Conservation (phyloP, 2,888 invertebrate species). For the Linnaemya vulpina region DNA sequence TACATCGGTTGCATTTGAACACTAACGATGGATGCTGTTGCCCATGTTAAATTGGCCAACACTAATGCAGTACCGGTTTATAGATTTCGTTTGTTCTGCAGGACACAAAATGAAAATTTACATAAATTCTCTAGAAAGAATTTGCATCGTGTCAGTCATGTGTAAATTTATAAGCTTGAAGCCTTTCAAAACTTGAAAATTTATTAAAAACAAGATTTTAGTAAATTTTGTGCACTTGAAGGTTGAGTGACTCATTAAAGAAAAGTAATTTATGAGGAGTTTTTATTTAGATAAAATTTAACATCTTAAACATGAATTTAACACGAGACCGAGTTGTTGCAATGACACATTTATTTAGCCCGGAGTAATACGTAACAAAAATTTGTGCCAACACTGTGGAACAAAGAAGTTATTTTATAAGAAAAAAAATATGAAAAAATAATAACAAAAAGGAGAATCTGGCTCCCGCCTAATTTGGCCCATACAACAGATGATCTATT, state of each 20-base stretch:
- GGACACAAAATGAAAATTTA: slow-evolving; percentile 21
- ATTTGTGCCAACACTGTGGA: too few relatives aligned
- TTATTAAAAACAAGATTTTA: background rate
- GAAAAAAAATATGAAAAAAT: background rate
- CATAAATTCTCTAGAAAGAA: slow-evolving; percentile 45
- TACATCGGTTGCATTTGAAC: slow-evolving; percentile 5
- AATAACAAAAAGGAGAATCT: background rate
- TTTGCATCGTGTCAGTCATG: slow-evolving; percentile 44
- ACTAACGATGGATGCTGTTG: background rate
- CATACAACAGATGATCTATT: slow-evolving; percentile 50
- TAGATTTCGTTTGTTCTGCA: background rate
- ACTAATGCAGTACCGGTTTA: slow-evolving; percentile 4
- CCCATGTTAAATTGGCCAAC: slow-evolving; percentile 10
- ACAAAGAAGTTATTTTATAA: too few relatives aligned
- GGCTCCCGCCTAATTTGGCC: slow-evolving; percentile 48
- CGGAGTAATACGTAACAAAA: too few relatives aligned
- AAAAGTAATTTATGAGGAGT: background rate
- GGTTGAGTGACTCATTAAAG: background rate
- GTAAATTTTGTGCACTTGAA: background rate
- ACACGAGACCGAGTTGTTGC: too few relatives aligned
- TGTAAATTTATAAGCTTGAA: slow-evolving; percentile 1
- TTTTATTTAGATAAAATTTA: too few relatives aligned
- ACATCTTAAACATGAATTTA: too few relatives aligned
- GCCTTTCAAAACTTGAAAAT: background rate
- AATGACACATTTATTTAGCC: too few relatives aligned